These are phyloP conservation scores for Paedocypris sp. DNA, from an alignment of 2,113 vertebrate genomes.

Conservation along the genomic window DNA sequence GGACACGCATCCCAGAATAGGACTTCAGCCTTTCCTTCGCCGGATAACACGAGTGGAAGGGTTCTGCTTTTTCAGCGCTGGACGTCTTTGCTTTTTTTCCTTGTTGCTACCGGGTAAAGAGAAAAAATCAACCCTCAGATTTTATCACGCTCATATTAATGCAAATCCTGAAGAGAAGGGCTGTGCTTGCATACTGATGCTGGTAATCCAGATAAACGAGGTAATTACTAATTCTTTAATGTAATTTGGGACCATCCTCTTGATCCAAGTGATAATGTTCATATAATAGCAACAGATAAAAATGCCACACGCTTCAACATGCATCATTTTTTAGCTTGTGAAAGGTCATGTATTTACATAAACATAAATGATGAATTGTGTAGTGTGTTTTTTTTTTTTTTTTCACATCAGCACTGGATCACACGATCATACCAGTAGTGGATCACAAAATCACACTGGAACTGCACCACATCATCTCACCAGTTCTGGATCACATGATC, in stretches of 20 bases:
- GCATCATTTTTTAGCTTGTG: too few species aligned
- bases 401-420: too few species aligned
- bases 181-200: constrained; percentile 68
- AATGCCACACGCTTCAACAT: too few species aligned
- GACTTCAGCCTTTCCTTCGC: not conserved
- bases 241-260: constrained; percentile 65
- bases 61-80: not conserved
- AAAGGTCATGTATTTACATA: too few species aligned
- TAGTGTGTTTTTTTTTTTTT: too few species aligned
- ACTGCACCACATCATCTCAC: too few species aligned
- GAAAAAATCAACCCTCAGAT: constrained; percentile 58
- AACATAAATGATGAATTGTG: too few species aligned
- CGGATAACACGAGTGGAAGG: not conserved
- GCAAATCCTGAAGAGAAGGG: constrained; percentile 57
- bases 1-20: constrained; percentile 4
- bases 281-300: constrained; percentile 68
- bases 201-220: constrained; percentile 63
- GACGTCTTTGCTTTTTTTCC: not conserved
- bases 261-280: constrained; percentile 71
- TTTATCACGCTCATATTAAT: constrained; percentile 63
- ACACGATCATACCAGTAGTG: too few species aligned
- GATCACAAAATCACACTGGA: too few species aligned
- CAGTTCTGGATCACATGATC: too few species aligned
- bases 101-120: too few species aligned
- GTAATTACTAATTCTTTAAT: constrained; percentile 71